Evolutionary conservation across 2,113 vertebrate species (phyloP), one percentile per base, ranked within the genome.

Genomic region (Rhinopomastus cyanomelas): DNA sequence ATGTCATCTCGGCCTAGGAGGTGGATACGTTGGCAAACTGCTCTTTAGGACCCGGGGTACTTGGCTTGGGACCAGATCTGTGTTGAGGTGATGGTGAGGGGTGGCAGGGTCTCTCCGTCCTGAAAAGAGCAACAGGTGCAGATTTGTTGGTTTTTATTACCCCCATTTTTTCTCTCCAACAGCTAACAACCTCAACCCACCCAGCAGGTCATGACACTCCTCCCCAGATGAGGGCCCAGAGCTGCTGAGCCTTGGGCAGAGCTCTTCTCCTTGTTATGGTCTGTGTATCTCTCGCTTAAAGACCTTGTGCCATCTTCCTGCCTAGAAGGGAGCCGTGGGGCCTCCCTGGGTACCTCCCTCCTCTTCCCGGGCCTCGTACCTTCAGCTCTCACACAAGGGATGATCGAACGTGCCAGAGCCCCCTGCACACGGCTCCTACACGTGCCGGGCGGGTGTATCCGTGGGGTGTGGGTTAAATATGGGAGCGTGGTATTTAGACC

Each of bases 401-500:
- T 71, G 78, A 82, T 49, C 0, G 4, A 48, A 79, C n/a, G 39
- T 2, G 4, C 12, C 1, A 5, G 53, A 79, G 16, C 20, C 44
- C 60, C 21, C 8, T 2, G 2, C 16, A 8, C 7, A 1, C 1
- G 12, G 44, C 68, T 22, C 78, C 39, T 42, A 20, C 2, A 7
- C 39, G 71, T 60, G 61, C 32, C 0, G 0, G 10, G 36, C 3
- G 2, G 46, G 18, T 48, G 34, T 85, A 16, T 22, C 0, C 76
- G 7, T 21, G 75, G 92, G 76, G 86, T 87, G 37, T 7, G 15
- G 69, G 84, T 87, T 90, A 62, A 65, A 44, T 36, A 29, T 21
- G 73, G 85, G 68, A 93, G 77, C 48, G 34, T 53, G 61, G 61
- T 89, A 64, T 94, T 97, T 86, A 95, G 93, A 86, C 72, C 85